Percentiles rank a stretch among this genome's conserved stretches.
These are phyloP conservation scores for Hartigia nigra DNA, from an alignment of 2,888 invertebrate species.

Conservation along the genomic window DNA sequence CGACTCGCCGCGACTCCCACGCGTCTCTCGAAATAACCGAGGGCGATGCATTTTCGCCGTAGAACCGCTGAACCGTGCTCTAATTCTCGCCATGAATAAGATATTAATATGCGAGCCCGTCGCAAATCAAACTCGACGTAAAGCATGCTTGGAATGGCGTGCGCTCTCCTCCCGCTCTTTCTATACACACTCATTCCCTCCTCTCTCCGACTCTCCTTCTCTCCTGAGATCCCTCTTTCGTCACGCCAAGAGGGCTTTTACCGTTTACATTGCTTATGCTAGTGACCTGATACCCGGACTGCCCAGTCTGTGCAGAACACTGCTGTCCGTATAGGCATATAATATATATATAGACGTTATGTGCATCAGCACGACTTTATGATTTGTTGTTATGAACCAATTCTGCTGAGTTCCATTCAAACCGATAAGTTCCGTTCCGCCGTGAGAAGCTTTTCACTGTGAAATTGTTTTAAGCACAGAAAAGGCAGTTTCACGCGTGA, in stretches of 20 bases:
- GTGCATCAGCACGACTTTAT: background rate
- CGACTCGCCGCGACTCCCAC: background rate
- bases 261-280: background rate
- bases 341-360: background rate
- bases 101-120: constrained; percentile 48
- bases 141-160: constrained; percentile 50
- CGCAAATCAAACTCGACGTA: constrained; percentile 53
- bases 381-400: background rate
- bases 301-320: background rate
- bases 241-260: background rate
- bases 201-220: background rate
- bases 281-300: background rate
- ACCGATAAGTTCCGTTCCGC: background rate
- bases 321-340: background rate
- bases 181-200: background rate
- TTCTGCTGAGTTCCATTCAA: background rate
- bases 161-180: constrained; percentile 13
- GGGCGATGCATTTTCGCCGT: constrained; percentile 5
- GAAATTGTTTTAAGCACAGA: background rate
- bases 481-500: background rate
- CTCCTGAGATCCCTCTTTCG: background rate
- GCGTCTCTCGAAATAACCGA: background rate
- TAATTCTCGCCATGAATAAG: constrained; percentile 52
- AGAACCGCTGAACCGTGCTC: constrained; percentile 36
- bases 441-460: background rate